These are phyloP conservation scores for Chrysomela aeneicollis DNA, from an alignment of 2,888 invertebrate genomes.

Conservation along the genomic window DNA sequence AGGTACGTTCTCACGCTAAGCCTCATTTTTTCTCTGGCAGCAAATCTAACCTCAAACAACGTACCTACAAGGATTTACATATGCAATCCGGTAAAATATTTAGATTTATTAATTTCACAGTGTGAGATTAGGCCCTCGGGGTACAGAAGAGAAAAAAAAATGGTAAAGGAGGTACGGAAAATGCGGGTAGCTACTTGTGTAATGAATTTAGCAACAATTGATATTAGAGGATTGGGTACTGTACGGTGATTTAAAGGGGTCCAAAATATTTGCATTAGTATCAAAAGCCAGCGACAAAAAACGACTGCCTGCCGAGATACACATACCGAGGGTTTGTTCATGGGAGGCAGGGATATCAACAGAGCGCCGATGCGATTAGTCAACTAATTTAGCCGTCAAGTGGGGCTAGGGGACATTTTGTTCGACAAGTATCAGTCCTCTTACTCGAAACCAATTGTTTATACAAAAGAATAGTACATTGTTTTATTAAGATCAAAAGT, in stretches of 20 bases:
- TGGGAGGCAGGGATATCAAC: slow-evolving; percentile 6
- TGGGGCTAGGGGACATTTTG: not conserved
- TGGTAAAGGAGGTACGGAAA: slow-evolving; percentile 3
- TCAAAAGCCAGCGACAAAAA: slow-evolving; percentile 25
- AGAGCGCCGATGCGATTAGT: not conserved
- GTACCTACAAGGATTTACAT: slow-evolving; percentile 34
- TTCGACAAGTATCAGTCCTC: too few relatives aligned
- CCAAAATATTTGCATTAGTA: slow-evolving; percentile 41
- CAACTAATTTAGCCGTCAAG: slow-evolving; percentile 1
- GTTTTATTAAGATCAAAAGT: too few relatives aligned
- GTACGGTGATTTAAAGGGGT: slow-evolving; percentile 45
- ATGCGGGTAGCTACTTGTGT: slow-evolving; percentile 44
- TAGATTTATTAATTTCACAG: slow-evolving; percentile 55
- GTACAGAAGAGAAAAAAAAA: slow-evolving; percentile 9
- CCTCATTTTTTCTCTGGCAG: slow-evolving; percentile 22
- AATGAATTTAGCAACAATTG: slow-evolving; percentile 37
- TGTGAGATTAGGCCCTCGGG: slow-evolving; percentile 44
- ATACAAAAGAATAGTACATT: too few relatives aligned
- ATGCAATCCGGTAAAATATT: slow-evolving; percentile 48
- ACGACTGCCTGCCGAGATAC: slow-evolving; percentile 24
- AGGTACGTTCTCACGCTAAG: slow-evolving; percentile 38
- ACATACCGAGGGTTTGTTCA: slow-evolving; percentile 21
- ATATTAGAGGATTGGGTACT: slow-evolving; percentile 23
- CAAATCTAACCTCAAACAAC: slow-evolving; percentile 28
- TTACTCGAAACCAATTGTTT: too few relatives aligned